These are phyloP conservation scores for Cyclophora albipunctata DNA, from an alignment of 2,888 invertebrate species.

Conservation along the genomic window DNA sequence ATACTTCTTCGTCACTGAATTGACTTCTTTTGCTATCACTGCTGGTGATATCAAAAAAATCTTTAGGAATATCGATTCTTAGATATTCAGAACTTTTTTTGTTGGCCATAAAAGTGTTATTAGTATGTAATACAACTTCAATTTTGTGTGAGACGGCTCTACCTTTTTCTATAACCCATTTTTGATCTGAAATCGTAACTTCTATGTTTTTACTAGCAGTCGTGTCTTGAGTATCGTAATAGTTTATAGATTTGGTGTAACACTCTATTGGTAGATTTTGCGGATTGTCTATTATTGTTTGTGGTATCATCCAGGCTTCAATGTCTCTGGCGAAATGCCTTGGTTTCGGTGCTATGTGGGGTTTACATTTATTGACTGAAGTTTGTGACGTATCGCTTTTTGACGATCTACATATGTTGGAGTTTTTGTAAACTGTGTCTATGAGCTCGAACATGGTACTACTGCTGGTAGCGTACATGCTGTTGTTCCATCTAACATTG, in stretches of 20 bases:
- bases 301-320: slow-evolving; percentile 60
- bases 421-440: slow-evolving; percentile 46
- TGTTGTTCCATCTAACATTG: slow-evolving; percentile 54
- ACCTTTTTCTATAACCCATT: slow-evolving; percentile 48
- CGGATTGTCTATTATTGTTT: slow-evolving; percentile 30
- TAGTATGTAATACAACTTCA: slow-evolving; percentile 45
- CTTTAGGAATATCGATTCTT: slow-evolving; percentile 53
- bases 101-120: slow-evolving; percentile 27
- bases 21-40: slow-evolving; percentile 28
- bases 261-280: slow-evolving; percentile 15
- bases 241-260: not conserved
- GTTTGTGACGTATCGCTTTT: slow-evolving; percentile 36
- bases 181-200: slow-evolving; percentile 36
- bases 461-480: slow-evolving; percentile 46
- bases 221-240: slow-evolving; percentile 1
- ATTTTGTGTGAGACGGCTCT: slow-evolving; percentile 47
- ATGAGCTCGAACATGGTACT: slow-evolving; percentile 51
- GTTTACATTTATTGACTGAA: slow-evolving; percentile 5
- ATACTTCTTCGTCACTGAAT: slow-evolving; percentile 54
- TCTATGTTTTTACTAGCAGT: slow-evolving; percentile 27
- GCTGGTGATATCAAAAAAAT: slow-evolving; percentile 42
- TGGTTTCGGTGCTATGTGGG: too few relatives aligned
- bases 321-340: slow-evolving; percentile 24
- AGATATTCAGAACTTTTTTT: slow-evolving; percentile 42
- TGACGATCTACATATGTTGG: slow-evolving; percentile 36